A percentile compares a stretch with the other conserved stretches of the same genome.
Evolutionary conservation across 2,113 vertebrate genomes (phyloP).

Genomic region (Pluvialis apricaria): DNA sequence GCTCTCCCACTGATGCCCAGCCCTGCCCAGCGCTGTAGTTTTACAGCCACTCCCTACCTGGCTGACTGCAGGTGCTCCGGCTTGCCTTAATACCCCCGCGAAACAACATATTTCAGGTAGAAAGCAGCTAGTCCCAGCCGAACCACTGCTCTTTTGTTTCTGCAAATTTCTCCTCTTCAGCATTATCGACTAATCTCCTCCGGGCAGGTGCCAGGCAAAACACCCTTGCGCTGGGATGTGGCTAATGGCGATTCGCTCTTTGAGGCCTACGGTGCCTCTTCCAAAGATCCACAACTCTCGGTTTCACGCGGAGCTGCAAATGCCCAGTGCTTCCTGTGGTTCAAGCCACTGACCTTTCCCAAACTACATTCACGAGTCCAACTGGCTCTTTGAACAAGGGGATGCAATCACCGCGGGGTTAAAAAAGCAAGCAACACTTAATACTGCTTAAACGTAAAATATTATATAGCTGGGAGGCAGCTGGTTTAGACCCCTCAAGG

Average conservation of each 20-base stretch:
- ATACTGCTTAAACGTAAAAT: not conserved
- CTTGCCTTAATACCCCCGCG: not conserved
- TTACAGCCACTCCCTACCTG: constrained; percentile 13
- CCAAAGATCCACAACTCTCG: not conserved
- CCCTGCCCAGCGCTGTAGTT: not conserved
- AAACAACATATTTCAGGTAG: not conserved
- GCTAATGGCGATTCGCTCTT: not conserved
- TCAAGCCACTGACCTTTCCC: not conserved
- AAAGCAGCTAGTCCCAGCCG: not conserved
- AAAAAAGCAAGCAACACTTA: not conserved
- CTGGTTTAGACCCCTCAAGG: not conserved
- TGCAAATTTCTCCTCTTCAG: not conserved
- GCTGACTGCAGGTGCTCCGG: not conserved
- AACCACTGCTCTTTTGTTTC: not conserved
- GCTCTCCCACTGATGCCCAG: not conserved
- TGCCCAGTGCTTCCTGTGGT: not conserved
- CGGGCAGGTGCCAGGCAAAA: not conserved
- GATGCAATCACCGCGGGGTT: not conserved
- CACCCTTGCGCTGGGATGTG: not conserved
- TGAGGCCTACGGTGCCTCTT: not conserved
- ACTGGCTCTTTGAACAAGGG: not conserved
- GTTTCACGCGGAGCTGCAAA: not conserved
- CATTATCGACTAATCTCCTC: rapidly evolving
- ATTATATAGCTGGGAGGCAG: not conserved
- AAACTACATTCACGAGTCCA: not conserved